Evolutionary conservation across 2,888 invertebrate species (phyloP).

Genomic region (Bhutanitis thaidina): DNA sequence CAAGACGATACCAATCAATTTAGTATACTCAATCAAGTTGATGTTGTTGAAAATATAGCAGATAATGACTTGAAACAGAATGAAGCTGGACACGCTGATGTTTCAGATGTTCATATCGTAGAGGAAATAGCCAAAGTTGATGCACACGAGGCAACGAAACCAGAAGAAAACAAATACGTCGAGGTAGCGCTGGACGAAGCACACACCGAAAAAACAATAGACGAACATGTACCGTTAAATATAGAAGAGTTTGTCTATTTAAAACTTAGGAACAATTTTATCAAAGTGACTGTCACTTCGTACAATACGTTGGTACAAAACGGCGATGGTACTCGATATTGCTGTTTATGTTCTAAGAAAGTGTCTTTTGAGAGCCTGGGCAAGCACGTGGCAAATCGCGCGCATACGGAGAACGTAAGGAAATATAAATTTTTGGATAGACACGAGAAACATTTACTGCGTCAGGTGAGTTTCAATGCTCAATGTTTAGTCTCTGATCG

Average conservation of each 20-base stretch:
- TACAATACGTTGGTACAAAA: conserved; percentile 28
- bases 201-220: not conserved
- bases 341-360: conserved; percentile 24
- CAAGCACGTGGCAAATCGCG: conserved; percentile 23
- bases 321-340: conserved; percentile 29
- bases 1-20: not conserved
- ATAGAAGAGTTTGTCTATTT: conserved; percentile 30
- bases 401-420: conserved; percentile 29
- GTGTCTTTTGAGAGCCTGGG: conserved; percentile 11
- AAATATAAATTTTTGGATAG: conserved; percentile 33
- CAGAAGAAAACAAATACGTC: not conserved
- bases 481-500: too few relatives aligned
- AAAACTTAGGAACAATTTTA: conserved; percentile 27
- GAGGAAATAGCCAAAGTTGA: not conserved
- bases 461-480: conserved; percentile 42
- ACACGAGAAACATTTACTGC: conserved; percentile 33
- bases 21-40: not conserved
- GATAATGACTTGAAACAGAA: conserved; percentile 3
- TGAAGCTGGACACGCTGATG: not conserved
- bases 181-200: not conserved
- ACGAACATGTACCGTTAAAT: conserved; percentile 22
- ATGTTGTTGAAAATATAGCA: not conserved
- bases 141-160: not conserved
- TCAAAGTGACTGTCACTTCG: conserved; percentile 24
- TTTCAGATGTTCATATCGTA: not conserved